Conservation (phyloP, 2,797 vertebrate genomes). For the Lacerta bilineata region DNA sequence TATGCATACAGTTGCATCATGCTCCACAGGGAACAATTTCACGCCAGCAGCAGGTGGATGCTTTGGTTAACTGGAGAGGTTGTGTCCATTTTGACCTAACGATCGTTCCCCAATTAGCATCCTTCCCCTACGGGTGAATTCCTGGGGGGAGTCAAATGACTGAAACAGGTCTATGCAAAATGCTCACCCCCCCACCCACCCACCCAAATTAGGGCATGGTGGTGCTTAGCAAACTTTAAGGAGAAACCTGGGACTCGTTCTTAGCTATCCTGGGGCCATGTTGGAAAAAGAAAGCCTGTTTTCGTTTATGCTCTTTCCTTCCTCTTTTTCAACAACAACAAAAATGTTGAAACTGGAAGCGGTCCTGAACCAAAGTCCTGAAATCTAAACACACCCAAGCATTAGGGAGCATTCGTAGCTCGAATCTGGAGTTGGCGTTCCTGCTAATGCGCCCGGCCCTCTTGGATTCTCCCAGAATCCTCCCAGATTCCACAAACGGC, state of each 20-base stretch:
- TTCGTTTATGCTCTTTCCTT: conserved; percentile 10
- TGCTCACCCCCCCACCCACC: neutral
- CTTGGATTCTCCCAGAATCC: neutral
- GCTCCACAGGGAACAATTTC: conserved; percentile 38
- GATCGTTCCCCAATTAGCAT: conserved; percentile 11
- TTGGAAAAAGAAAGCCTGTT: conserved; percentile 14
- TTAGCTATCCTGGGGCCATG: conserved; percentile 24
- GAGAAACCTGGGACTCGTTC: conserved; percentile 18
- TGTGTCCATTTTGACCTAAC: conserved; percentile 11
- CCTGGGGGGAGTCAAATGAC: conserved; percentile 33
- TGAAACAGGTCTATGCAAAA: conserved; percentile 18
- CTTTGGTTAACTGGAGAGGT: conserved; percentile 22
- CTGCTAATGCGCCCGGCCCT: neutral
- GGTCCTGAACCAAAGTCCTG: neutral
- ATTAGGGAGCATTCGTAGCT: conserved; percentile 40
- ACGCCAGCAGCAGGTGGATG: conserved; percentile 35
- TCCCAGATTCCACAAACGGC: conserved; percentile 34
- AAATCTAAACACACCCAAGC: conserved; percentile 29
- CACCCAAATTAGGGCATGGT: fast-evolving
- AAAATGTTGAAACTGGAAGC: conserved; percentile 42
- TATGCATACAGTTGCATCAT: neutral
- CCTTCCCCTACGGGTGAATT: neutral
- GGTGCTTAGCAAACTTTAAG: conserved; percentile 33
- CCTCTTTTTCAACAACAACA: neutral
- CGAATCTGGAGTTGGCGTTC: conserved; percentile 3